phyloP scores from a whole-genome alignment of 2,888 invertebrate genomes.

The Nymphalis urticae region DNA sequence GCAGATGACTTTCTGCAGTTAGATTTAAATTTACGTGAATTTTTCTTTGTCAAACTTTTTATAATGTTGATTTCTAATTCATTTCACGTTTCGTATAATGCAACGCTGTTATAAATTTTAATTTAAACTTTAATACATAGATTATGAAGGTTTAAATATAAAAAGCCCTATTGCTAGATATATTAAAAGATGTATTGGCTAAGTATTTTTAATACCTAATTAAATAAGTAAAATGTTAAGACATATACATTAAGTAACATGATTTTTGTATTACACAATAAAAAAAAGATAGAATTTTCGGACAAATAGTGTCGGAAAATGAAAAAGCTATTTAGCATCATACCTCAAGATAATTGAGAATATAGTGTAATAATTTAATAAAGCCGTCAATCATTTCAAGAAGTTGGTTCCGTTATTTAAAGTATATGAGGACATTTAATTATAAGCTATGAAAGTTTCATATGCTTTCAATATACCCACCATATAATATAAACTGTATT shows the following conservation, averaged over 20 bases:
- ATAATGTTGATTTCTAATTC: conserved; percentile 1
- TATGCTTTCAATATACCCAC: not conserved
- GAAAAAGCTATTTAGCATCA: too few species aligned
- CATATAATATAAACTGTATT: not conserved
- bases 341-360: too few species aligned
- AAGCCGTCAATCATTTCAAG: not conserved
- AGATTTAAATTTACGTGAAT: not conserved
- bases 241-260: not conserved
- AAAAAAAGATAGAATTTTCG: not conserved
- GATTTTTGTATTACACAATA: conserved; percentile 5
- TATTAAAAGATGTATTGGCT: conserved; percentile 13
- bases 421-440: not conserved
- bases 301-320: not conserved
- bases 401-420: not conserved
- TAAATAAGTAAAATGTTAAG: conserved; percentile 10
- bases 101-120: not conserved
- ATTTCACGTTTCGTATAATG: not conserved
- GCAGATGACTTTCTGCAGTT: not conserved
- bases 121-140: not conserved
- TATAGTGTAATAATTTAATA: too few species aligned
- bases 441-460: too few species aligned
- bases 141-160: not conserved
- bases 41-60: not conserved
- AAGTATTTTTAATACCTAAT: conserved; percentile 22
- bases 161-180: conserved; percentile 6